These are phyloP conservation scores for Hybos culiciformis DNA, from an alignment of 2,888 invertebrate genomes.

Conservation along the genomic window DNA sequence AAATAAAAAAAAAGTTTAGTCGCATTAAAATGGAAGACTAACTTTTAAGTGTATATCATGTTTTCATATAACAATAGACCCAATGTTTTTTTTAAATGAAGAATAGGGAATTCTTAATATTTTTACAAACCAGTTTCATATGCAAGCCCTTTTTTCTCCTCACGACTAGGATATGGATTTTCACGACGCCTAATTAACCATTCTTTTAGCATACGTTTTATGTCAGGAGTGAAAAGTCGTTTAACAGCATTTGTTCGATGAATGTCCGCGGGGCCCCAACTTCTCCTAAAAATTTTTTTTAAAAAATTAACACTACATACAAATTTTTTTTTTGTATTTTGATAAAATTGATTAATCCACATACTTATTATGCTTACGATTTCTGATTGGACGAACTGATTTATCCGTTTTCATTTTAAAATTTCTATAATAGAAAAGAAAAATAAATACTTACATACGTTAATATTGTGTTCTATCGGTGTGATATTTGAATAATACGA, in stretches of 20 bases:
- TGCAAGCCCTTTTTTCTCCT: conserved; percentile 60
- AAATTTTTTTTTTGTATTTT: not conserved
- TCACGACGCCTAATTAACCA: conserved; percentile 63
- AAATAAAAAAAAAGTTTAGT: no score
- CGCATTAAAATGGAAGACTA: no score
- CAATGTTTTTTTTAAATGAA: no score
- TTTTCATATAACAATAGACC: no score
- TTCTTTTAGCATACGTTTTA: conserved; percentile 61
- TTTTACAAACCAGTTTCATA: conserved; percentile 60
- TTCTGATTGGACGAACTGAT: conserved; percentile 47
- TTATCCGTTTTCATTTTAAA: conserved; percentile 1
- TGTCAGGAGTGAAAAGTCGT: conserved; percentile 64
- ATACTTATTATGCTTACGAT: conserved; percentile 58
- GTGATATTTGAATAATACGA: no score
- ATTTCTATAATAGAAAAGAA: no score
- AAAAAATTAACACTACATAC: not conserved
- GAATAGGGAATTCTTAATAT: no score
- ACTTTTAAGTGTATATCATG: no score
- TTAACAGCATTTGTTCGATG: conserved; percentile 56
- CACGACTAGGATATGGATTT: conserved; percentile 64
- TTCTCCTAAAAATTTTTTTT: conserved; percentile 21
- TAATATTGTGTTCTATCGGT: no score
- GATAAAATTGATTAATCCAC: conserved; percentile 18
- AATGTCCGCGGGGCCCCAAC: conserved; percentile 31
- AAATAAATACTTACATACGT: no score